Conservation (phyloP, 2,113 vertebrate genomes). For the Ceyx melanurus region DNA sequence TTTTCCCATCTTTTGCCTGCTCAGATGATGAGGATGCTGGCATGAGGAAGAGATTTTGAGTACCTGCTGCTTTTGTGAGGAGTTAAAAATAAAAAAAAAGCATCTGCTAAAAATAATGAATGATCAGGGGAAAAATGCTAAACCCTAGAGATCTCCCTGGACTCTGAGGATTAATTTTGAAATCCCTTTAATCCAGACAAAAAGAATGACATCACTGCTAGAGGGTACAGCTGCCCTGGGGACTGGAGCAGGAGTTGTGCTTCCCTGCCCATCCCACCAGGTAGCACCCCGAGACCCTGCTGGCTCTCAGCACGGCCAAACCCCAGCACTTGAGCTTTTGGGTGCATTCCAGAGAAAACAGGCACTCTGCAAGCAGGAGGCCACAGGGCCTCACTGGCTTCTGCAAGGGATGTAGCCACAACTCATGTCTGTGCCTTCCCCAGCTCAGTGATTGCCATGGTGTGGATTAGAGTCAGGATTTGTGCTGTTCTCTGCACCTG, state of each 20-base stretch:
- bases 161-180: not conserved
- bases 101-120: constrained; percentile 34
- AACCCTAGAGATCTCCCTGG: not conserved
- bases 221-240: not conserved
- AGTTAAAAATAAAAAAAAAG: constrained; percentile 19
- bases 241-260: not conserved
- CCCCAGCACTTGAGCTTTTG: not conserved
- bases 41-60: not conserved
- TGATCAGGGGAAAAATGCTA: not conserved
- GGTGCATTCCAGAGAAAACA: not conserved
- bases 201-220: not conserved
- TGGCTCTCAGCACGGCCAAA: rapidly evolving
- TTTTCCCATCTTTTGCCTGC: not conserved
- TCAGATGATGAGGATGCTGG: rapidly evolving
- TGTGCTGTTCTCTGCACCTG: rapidly evolving
- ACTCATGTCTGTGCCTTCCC: not conserved
- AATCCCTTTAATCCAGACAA: constrained; percentile 10
- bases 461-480: rapidly evolving
- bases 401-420: rapidly evolving
- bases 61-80: not conserved
- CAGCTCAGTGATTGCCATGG: not conserved
- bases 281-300: not conserved
- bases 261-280: not conserved
- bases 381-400: not conserved
- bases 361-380: not conserved